Conservation (phyloP, 2,797 vertebrate genomes). For the Brachyrhaphis roseni region DNA sequence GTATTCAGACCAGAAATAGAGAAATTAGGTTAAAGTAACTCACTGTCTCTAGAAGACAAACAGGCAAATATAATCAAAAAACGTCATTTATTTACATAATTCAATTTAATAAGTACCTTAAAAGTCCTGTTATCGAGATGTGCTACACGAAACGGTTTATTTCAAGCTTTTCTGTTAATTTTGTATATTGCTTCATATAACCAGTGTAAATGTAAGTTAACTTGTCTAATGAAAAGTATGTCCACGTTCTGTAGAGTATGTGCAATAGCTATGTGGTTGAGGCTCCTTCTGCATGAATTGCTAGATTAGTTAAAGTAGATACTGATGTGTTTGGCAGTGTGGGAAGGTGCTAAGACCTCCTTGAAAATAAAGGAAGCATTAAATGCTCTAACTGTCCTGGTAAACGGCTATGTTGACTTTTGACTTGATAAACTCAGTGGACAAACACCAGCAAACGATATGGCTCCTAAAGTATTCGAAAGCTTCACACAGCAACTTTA, state of each 20-base stretch:
- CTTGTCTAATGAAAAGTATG: not conserved
- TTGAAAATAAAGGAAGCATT: not conserved
- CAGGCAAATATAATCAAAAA: not conserved
- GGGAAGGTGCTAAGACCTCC: not conserved
- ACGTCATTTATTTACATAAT: not conserved
- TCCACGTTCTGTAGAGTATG: not conserved
- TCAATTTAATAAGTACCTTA: not conserved
- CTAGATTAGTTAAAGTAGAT: not conserved
- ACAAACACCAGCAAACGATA: not conserved
- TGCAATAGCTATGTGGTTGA: not conserved
- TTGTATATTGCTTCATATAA: not conserved
- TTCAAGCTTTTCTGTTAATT: not conserved
- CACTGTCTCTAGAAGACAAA: not conserved
- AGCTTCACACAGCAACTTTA: not conserved
- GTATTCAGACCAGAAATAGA: conserved; percentile 13
- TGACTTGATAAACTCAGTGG: not conserved
- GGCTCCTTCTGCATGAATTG: not conserved
- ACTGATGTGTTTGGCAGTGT: not conserved
- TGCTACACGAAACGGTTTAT: not conserved
- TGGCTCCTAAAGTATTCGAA: not conserved
- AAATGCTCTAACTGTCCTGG: not conserved
- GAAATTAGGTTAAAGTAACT: not conserved
- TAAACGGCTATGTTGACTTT: not conserved
- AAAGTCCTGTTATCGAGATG: not conserved
- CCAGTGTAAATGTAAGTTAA: not conserved